Percentiles rank a stretch among this genome's conserved stretches.
These are phyloP conservation scores for Yponomeuta sedellus DNA, from an alignment of 2,888 invertebrate species.

Conservation along the genomic window DNA sequence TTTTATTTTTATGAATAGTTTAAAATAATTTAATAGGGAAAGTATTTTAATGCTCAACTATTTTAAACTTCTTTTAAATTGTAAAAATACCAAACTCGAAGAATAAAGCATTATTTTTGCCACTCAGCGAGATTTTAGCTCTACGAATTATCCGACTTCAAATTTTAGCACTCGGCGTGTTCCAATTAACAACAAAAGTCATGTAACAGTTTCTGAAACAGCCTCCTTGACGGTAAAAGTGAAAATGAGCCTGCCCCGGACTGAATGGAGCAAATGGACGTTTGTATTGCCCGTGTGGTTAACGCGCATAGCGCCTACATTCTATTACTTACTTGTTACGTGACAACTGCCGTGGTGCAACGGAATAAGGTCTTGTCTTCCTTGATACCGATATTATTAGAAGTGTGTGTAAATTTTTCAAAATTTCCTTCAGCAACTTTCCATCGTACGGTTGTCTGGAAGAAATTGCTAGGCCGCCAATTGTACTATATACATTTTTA, in stretches of 20 bases:
- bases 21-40: too few species aligned
- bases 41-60: too few species aligned
- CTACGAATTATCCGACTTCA: neutral
- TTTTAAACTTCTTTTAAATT: too few species aligned
- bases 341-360: neutral
- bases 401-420: too few species aligned
- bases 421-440: too few species aligned
- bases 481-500: too few species aligned
- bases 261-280: neutral
- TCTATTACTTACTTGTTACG: conserved; percentile 1
- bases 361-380: neutral
- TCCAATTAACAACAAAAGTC: neutral
- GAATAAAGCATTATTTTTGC: too few species aligned
- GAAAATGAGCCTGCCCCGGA: neutral
- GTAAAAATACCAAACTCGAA: too few species aligned
- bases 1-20: too few species aligned
- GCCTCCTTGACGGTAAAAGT: neutral
- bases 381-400: neutral
- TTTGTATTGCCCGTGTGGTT: neutral
- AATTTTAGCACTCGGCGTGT: neutral
- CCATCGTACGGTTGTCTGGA: too few species aligned
- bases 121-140: neutral
- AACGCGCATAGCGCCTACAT: conserved; percentile 1
- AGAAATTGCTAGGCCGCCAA: too few species aligned
- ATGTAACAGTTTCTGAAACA: neutral